A percentile compares a stretch with the other conserved stretches of the same genome.
phyloP scores from a whole-genome alignment of 2,113 vertebrate genomes.

The Lota lota region DNA sequence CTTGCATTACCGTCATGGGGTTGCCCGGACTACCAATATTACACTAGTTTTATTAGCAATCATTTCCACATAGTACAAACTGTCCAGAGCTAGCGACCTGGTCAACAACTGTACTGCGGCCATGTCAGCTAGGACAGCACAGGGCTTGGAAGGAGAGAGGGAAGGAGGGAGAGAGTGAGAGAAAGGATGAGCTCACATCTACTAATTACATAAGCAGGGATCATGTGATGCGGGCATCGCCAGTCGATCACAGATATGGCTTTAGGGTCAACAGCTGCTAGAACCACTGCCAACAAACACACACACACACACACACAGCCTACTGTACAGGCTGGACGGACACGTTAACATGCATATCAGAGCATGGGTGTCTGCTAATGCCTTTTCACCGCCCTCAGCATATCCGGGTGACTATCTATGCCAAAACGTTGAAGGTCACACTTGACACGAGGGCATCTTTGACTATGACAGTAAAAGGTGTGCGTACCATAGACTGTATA shows the following conservation, averaged over 20 bases:
- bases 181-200: conserved; percentile 2
- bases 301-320: background rate
- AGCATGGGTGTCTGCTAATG: too few relatives aligned
- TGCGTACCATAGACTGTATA: too few relatives aligned
- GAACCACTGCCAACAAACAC: background rate
- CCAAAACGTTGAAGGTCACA: conserved; percentile 19
- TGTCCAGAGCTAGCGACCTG: too few relatives aligned
- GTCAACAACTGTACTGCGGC: too few relatives aligned
- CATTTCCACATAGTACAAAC: too few relatives aligned
- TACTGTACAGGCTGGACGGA: background rate
- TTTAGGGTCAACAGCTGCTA: background rate
- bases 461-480: too few relatives aligned
- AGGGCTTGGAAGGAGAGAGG: background rate
- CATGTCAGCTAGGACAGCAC: too few relatives aligned
- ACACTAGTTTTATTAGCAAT: too few relatives aligned
- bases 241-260: conserved; percentile 4
- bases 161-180: background rate
- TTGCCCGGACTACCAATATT: background rate
- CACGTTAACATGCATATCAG: background rate
- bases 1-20: background rate
- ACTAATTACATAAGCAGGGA: background rate
- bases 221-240: conserved; percentile 7
- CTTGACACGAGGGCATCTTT: background rate
- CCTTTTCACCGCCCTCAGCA: background rate
- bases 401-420: conserved; percentile 11